Base-by-base conservation (phyloP, 1,140 invertebrate species). In the Drosophila ananassae region DNA sequence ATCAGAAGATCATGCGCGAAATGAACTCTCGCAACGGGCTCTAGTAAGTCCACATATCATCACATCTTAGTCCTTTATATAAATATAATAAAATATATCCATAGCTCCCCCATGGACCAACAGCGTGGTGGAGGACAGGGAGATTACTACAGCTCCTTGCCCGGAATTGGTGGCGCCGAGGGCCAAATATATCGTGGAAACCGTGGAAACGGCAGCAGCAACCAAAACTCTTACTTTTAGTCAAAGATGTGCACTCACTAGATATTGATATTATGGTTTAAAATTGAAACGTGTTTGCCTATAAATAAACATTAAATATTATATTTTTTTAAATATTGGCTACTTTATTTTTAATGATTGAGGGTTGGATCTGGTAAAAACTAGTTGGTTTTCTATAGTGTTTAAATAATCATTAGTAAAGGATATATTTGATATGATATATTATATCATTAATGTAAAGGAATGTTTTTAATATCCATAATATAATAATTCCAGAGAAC, bases 21-120 rank as follows among this genome's bases (percentile, higher is more conserved):
- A 87, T 87, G 83, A 87, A 89, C 51, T 87, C 82, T 0, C 82
- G 82, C 44, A 87, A 87, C 24, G 82, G 82, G 2, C 75, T 87
- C 12, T 89, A 87, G 82, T 87, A 21, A 55, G 83, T 53, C 10
- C 3, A 25, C 5, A 17, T 17, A 17, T 17, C 17, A 28, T 28
- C 7, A 28, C 25, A 28, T 28, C 25, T 28, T 28, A 4, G 25
- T 28, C 25, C 6, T 28, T 28, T 6, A 28, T 6, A 28, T 6
- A 28, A 28, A 28, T 28, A 28, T 7, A 28, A 28, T 28, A 28
- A 21, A 9, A 4, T 22, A 22, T 8, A 8, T 1, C 7, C 17
- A 22, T 24, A 85, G 82, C 13, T 67, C 82, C 0, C 82, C 82
- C 9, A 72, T 58, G 21, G 82, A 87, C 2, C 75, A 59, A 13